Base-by-base conservation (phyloP, 2,113 vertebrate genomes). In the Alexandromys fortis region DNA sequence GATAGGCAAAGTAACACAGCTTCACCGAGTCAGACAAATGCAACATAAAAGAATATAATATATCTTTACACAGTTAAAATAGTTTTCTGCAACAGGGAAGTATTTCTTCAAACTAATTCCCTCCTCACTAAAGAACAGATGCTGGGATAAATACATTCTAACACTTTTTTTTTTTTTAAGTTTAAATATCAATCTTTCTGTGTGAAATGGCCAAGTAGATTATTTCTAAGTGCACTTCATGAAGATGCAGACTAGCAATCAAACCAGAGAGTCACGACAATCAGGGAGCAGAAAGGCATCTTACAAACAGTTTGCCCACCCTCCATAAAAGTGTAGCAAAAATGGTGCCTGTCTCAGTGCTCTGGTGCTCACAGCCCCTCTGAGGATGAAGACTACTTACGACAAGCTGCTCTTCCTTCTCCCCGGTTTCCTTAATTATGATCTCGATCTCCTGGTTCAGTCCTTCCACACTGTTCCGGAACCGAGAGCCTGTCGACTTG, bases 371-470 rank as follows among this genome's bases (percentile, higher is more conserved):
- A 47, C 24, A 1, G 2, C 45, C 77, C 45, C 89, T 61, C 77
- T 82, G 85, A 55, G 79, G 9, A 58, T 24, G 0, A n/a, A 30
- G 91, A 92, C 92, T 92, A 99, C 99, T 99, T 98, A 99, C 99
- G 91, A 99, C 97, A 58, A 99, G 99, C 91, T 99, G 99, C 76
- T 99, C 99, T 11, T 99, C 99, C 96, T 99, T 99, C 95, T 99
- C 99, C 5, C 99, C 99, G 0, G 99, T 99, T 98, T 99, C 99
- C 55, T 99, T 99, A 98, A 99, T 99, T 97, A 99, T 99, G 98
- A 99, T 99, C 95, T 99, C 99, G 63, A 99, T 99, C 98, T 99
- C 99, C 97, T 99, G 99, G 98, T 99, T 99, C 96, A 99, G 98
- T 61, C 99, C 99, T 98, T 99, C 99, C 61, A 99, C 99, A 14